phyloP scores from a whole-genome alignment of 2,797 vertebrate genomes.

The Silurus lanzhouensis region DNA sequence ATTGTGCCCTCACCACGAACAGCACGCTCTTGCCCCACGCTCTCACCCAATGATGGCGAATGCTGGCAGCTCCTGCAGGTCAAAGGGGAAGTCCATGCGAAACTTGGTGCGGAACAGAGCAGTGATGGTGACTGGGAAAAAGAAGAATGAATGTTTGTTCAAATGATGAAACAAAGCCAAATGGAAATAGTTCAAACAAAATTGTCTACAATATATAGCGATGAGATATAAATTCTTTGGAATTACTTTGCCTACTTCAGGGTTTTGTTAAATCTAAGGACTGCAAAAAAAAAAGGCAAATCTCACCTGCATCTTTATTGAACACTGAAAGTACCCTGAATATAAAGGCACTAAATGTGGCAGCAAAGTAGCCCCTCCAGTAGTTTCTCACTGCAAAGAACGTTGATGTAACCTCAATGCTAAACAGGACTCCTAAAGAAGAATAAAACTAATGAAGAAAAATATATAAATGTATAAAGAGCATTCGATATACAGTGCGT shows the following conservation, averaged over 20 bases:
- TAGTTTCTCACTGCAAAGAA: conserved; percentile 97
- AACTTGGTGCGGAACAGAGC: conserved; percentile 90
- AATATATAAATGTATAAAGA: not conserved
- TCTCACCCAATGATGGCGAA: conserved; percentile 87
- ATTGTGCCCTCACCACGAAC: conserved; percentile 52
- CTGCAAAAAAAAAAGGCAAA: not conserved
- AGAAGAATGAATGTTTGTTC: not conserved
- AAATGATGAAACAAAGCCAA: not conserved
- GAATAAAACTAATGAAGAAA: not conserved
- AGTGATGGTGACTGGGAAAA: conserved; percentile 82
- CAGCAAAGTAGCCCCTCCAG: conserved; percentile 96
- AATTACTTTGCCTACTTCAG: not conserved
- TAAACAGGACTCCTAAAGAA: conserved; percentile 88
- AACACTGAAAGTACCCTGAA: conserved; percentile 94
- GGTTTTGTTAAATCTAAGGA: not conserved
- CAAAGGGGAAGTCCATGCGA: conserved; percentile 89
- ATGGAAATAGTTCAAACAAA: not conserved
- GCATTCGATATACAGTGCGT: not conserved
- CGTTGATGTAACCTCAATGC: conserved; percentile 95
- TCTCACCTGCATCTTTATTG: conserved; percentile 92
- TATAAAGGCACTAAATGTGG: conserved; percentile 93
- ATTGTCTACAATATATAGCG: not conserved
- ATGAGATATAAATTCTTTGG: not conserved
- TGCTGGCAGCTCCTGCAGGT: conserved; percentile 86
- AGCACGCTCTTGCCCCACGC: conserved; percentile 34